Evolutionary conservation across 2,888 invertebrate genomes (phyloP), one percentile per base, ranked within the genome.

Genomic region (Prionchulus punctatus): DNA sequence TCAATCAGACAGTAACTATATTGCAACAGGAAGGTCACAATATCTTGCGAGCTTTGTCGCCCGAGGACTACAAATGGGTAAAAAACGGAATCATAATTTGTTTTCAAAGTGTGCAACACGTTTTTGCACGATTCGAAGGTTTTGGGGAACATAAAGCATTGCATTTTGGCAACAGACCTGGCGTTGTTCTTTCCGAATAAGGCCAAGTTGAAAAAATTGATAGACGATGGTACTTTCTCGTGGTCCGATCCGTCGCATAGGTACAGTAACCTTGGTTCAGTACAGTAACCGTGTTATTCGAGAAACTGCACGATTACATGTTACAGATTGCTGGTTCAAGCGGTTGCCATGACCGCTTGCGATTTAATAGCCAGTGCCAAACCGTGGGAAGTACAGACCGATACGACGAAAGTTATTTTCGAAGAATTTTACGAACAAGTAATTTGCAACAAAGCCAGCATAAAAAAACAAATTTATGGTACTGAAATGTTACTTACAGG

Each of bases 1-100:
- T 86, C 70, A 86, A 87, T 69, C 86, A 86, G 69, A 86, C 86
- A 0, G 84, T 86, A 30, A 83, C 84, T 18, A 86, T 87, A 62
- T 73, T 87, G 21, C 86, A 86, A 70, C 76, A 86, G 81, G 84
- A 85, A 55, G 84, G 84, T 0, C 85, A 85, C 70, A 86, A 86
- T 66, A 85, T 86, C 55, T 84, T 86, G 71, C 77, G 80, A 30
- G 80, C 83, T 65, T 74, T 86, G 36, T 78, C 79, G 2, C 79
- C 80, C 57, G 77, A 78, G 27, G 84, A 85, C 61, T 86, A 84
- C 73, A 85, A 85, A 68, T 68, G 70, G 66, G 74, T 73, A n/a
- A 52, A 23, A 31, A n/a, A 21, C 23, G 23, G 21, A 54, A 21
- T 21, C 42, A 21, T 15, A 27, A n/a, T n/a, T n/a, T n/a, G n/a